A percentile compares a stretch with the other conserved stretches of the same genome.
Evolutionary conservation across 2,113 vertebrate genomes (phyloP).

Genomic region (Vulpes vulpes): DNA sequence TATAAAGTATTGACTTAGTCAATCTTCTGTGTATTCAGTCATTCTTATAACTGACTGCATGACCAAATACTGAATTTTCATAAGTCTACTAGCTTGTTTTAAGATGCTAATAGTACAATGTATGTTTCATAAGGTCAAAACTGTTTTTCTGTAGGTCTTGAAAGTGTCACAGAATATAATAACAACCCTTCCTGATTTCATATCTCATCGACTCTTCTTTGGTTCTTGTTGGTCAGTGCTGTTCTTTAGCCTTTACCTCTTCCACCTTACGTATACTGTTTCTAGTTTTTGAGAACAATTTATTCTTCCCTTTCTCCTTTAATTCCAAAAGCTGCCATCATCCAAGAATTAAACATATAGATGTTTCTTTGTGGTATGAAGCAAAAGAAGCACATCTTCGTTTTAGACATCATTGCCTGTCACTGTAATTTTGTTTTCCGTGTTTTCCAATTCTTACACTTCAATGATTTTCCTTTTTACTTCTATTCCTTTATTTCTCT

Average conservation of each 20-base stretch:
- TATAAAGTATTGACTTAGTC: not conserved
- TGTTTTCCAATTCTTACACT: not conserved
- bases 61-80: not conserved
- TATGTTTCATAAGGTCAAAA: not conserved
- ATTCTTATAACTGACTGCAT: not conserved
- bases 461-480: not conserved
- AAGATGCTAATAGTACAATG: not conserved
- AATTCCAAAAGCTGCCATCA: conserved; percentile 40
- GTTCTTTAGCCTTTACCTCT: not conserved
- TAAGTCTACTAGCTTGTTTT: not conserved
- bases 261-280: not conserved
- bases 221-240: not conserved
- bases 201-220: not conserved
- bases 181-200: not conserved
- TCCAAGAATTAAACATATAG: not conserved
- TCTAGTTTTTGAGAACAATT: not conserved
- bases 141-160: not conserved
- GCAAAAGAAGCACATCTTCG: not conserved
- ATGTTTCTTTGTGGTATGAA: not conserved
- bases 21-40: not conserved
- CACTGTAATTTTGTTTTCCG: not conserved
- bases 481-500: not conserved
- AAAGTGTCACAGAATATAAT: not conserved
- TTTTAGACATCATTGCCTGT: not conserved
- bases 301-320: not conserved